phyloP scores from a whole-genome alignment of 2,113 vertebrate genomes.

The Solenodon paradoxus region DNA sequence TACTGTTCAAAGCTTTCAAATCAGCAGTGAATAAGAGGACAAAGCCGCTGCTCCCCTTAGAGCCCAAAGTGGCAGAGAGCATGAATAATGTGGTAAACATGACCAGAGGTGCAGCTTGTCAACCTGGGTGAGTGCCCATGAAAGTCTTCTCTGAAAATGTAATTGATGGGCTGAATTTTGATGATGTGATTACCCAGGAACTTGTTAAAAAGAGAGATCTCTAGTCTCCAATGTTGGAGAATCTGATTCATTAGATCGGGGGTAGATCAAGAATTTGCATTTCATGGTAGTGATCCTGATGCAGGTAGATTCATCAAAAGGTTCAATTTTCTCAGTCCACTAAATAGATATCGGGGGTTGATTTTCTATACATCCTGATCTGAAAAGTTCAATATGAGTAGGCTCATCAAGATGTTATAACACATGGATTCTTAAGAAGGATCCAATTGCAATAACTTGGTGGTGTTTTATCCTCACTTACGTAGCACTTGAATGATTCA shows the following conservation, averaged over 20 bases:
- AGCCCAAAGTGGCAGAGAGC: not conserved
- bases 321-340: not conserved
- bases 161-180: not conserved
- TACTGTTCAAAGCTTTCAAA: not conserved
- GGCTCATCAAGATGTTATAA: constrained; percentile 34
- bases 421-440: not conserved
- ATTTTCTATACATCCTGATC: not conserved
- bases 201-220: not conserved
- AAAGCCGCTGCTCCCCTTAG: not conserved
- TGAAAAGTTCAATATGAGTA: not conserved
- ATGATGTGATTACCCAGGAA: not conserved
- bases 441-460: constrained; percentile 35
- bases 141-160: not conserved
- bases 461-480: not conserved
- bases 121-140: not conserved
- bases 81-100: not conserved
- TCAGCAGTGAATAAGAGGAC: not conserved
- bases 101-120: not conserved
- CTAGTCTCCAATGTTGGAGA: not conserved
- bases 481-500: constrained; percentile 55
- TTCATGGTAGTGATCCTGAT: not conserved
- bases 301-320: not conserved
- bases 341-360: not conserved
- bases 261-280: not conserved
- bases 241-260: not conserved